Base-by-base conservation (phyloP, 2,797 vertebrate genomes). In the Mus caroli region DNA sequence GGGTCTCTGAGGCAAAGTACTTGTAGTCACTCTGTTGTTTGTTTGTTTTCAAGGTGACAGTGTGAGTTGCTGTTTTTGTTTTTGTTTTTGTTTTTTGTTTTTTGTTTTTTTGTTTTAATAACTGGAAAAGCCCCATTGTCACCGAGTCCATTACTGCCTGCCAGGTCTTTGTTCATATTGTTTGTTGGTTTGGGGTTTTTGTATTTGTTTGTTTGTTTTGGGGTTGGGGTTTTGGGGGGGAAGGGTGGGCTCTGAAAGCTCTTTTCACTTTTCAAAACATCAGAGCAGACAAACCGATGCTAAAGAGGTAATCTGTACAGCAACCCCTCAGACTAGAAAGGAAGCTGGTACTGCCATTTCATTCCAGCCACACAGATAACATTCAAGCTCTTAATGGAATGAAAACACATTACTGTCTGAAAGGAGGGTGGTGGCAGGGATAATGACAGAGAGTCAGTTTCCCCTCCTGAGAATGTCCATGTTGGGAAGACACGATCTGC, bases 211-310 rank as follows among this genome's bases (percentile, higher is more conserved):
- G 43, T 3, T 46, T 46, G 43, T 46, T 46, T 46, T 46, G 43
- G 43, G 43, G 43, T 46, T 46, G 3, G 43, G 43, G 3, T 46
- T 88, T 50, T 85, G n/a, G n/a, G n/a, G n/a, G n/a, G n/a, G n/a
- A n/a, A n/a, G n/a, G n/a, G n/a, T 40, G 92, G 28, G 73, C 52
- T 97, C 88, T 77, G 69, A 96, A 96, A 96, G 62, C 50, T 90
- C 88, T 96, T 96, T 95, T 96, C 54, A 50, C 91, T 90, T 96
- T 96, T 96, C 95, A 96, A 92, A 96, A 97, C 86, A 92, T 60
- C 54, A 91, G 90, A 60, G 26, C 62, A 60, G 90, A 95, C 60
- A 97, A 96, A 91, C 60, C 14, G 79, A 93, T 77, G 75, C 88
- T 91, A 92, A 95, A 96, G 94, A 91, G 90, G 34, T 94, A 60